Percentiles rank a stretch among this genome's conserved stretches.
Conservation (phyloP, 2,888 invertebrate species). For the Spisula subtruncata region DNA sequence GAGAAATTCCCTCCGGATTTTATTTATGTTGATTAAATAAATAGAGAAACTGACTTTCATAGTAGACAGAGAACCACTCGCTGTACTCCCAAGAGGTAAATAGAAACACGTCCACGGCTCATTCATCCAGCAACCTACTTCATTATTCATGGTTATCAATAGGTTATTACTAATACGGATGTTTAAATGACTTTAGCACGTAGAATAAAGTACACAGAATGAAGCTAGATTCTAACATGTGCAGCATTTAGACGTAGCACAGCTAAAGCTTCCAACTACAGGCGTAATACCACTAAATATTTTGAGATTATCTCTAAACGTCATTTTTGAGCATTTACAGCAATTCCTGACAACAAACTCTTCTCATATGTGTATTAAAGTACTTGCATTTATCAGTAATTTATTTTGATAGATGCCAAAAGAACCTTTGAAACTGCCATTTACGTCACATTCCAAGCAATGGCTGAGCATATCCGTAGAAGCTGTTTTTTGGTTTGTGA, state of each 20-base stretch:
- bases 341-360: no score
- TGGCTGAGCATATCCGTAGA: no score
- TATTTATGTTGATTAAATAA: constrained; percentile 10
- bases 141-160: constrained; percentile 23
- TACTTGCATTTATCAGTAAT: neutral
- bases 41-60: neutral
- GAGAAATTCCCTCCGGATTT: neutral
- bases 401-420: neutral
- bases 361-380: neutral
- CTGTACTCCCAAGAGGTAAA: neutral
- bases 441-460: no score
- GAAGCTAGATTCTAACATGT: no score
- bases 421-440: neutral
- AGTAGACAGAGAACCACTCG: neutral
- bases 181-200: constrained; percentile 20
- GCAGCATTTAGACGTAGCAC: no score
- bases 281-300: no score
- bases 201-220: no score
- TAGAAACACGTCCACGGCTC: neutral
- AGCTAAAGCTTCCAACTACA: no score
- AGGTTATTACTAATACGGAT: neutral
- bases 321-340: no score
- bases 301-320: no score
- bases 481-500: no score
- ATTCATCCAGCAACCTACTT: neutral